Conservation (phyloP, 2,888 invertebrate genomes). For the Magallana nippona region DNA sequence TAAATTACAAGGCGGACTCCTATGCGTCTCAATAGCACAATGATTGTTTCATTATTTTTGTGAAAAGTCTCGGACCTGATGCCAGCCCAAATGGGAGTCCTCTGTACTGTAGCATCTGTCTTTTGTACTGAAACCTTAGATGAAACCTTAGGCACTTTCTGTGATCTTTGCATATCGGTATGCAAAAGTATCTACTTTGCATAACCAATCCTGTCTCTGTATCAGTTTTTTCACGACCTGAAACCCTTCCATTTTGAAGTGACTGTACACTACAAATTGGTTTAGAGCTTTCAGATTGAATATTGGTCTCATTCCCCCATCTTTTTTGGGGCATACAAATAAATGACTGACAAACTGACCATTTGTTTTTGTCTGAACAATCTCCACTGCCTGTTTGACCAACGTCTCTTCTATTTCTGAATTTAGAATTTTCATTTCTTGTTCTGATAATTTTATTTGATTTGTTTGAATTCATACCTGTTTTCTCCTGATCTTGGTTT, state of each 20-base stretch:
- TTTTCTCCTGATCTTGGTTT: conserved; percentile 19
- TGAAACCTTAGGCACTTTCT: conserved; percentile 40
- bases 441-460: conserved; percentile 29
- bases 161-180: too few relatives aligned
- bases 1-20: too few relatives aligned
- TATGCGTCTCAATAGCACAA: too few relatives aligned
- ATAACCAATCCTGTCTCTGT: conserved; percentile 38
- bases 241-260: conserved; percentile 44
- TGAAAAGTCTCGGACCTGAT: too few relatives aligned
- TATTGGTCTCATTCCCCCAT: conserved; percentile 11
- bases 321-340: conserved; percentile 40
- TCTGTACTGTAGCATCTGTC: too few relatives aligned
- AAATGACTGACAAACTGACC: conserved; percentile 35
- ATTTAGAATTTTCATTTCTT: conserved; percentile 21
- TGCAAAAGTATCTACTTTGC: conserved; percentile 46
- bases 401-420: conserved; percentile 22
- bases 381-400: conserved; percentile 16
- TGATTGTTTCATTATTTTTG: too few relatives aligned
- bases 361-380: conserved; percentile 23
- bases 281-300: conserved; percentile 24
- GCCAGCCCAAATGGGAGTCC: too few relatives aligned
- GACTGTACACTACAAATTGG: conserved; percentile 31
- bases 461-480: neutral
- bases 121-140: too few relatives aligned
- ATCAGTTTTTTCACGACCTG: neutral